A percentile compares a stretch with the other conserved stretches of the same genome.
Conservation (phyloP, 2,113 vertebrate genomes). For the Erythrocebus patas region DNA sequence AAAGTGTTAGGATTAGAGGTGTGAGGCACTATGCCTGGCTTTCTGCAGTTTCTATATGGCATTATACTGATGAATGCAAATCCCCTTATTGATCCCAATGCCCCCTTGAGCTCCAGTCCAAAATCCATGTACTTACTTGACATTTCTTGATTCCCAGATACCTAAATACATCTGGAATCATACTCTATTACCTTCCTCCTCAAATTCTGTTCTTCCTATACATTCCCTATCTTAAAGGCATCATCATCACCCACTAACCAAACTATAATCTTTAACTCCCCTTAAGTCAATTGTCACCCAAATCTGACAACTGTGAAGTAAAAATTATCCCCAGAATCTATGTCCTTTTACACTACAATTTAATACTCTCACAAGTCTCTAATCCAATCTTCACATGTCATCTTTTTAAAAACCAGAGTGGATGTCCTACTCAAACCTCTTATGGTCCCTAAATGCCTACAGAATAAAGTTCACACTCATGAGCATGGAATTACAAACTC, state of each 20-base stretch:
- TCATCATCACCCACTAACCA: background rate
- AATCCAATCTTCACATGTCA: background rate
- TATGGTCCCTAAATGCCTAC: background rate
- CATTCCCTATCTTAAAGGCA: background rate
- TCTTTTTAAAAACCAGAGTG: background rate
- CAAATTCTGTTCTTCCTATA: background rate
- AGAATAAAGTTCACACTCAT: background rate
- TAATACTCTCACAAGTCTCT: background rate
- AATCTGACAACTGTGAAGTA: background rate
- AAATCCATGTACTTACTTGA: background rate
- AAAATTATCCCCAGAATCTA: background rate
- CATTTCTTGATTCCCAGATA: background rate
- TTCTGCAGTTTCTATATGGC: background rate
- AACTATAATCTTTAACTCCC: conserved; percentile 6
- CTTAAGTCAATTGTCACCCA: background rate
- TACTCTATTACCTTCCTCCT: background rate
- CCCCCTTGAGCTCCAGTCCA: background rate
- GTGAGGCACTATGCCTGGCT: background rate
- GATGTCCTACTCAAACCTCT: background rate
- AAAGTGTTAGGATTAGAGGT: no score
- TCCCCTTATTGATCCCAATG: background rate
- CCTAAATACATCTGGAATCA: background rate
- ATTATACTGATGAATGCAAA: conserved; percentile 16
- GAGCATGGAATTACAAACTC: background rate
- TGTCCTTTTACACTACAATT: background rate